Base-by-base conservation (phyloP, 2,113 vertebrate species). In the Pelvicachromis taeniatus region DNA sequence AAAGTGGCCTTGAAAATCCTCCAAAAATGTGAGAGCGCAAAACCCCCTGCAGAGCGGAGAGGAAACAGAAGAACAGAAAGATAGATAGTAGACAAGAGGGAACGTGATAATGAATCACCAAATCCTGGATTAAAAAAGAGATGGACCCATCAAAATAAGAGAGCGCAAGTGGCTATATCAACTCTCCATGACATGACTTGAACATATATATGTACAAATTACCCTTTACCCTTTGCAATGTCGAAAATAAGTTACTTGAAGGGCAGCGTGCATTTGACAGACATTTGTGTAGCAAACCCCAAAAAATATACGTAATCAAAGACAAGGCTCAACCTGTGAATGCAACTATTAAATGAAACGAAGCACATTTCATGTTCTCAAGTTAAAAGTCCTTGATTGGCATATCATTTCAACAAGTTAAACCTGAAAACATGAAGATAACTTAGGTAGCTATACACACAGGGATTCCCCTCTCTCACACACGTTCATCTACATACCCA, bases 1-100 rank as follows among this genome's bases (percentile, higher is more conserved):
- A 92, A 91, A 91, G 77, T 83, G 84, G 68, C 38, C 26, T 59
- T 55, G 73, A 73, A 94, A 94, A 95, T 92, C 81, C 80, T 77
- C 58, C 68, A 89, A 89, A 89, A 89, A 88, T 87, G 84, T 59
- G 82, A 89, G 53, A 52, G 86, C 9, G 10, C 35, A 5, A 16
- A 85, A 88, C 85, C 85, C 78, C 63, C 90, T 9, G 63, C 21
- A 75, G 91, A 93, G 86, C 48, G 3, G 33, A 38, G 56, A 80
- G 82, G 48, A 87, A 85, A 87, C 78, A 48, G 84, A 88, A 87
- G n/a, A 63, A 81, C 35, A 4, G 55, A 82, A 9, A 80, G 75
- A 88, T 40, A 85, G 54, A 80, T 45, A 83, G 53, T 78, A 80
- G 68, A 63, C 77, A 65, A 68, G 81, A 80, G 31, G 58, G 9